Evolutionary conservation across 2,888 invertebrate genomes (phyloP).

Genomic region (Plagodis dolabraria): DNA sequence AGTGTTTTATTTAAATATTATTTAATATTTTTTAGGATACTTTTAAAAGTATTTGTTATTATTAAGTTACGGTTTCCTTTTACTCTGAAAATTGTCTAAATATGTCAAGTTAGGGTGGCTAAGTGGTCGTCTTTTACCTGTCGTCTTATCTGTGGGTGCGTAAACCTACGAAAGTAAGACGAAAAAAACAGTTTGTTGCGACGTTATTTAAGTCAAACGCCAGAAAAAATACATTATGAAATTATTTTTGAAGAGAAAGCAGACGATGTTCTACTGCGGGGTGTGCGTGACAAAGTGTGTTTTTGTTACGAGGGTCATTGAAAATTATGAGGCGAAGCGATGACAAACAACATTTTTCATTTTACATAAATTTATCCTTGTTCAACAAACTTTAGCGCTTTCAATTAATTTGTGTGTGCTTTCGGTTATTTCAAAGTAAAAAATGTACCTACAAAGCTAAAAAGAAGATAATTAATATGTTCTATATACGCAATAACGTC

Average conservation of each 20-base stretch:
- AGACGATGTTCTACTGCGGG: background rate
- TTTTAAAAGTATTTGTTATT: too few species aligned
- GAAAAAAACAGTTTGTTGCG: background rate
- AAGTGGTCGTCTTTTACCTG: slow-evolving; percentile 20
- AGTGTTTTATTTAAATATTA: too few species aligned
- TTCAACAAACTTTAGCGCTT: background rate
- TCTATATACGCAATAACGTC: too few species aligned
- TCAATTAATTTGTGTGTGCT: background rate
- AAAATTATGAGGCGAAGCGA: slow-evolving; percentile 4
- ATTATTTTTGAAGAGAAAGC: slow-evolving; percentile 20
- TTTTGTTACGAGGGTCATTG: slow-evolving; percentile 9
- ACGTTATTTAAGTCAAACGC: too few species aligned
- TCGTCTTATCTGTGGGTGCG: slow-evolving; percentile 13
- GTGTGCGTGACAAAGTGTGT: slow-evolving; percentile 1
- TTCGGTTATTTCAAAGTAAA: too few species aligned
- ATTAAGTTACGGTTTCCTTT: too few species aligned
- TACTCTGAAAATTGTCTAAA: too few species aligned
- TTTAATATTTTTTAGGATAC: too few species aligned
- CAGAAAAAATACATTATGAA: background rate
- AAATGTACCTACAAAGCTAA: too few species aligned
- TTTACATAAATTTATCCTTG: slow-evolving; percentile 8
- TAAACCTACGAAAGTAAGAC: slow-evolving; percentile 6
- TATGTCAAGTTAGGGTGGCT: too few species aligned
- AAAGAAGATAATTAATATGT: too few species aligned
- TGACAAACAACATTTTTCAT: slow-evolving; percentile 15